Base-by-base conservation (phyloP, 1,140 invertebrate genomes). In the Zaprionus vittiger region DNA sequence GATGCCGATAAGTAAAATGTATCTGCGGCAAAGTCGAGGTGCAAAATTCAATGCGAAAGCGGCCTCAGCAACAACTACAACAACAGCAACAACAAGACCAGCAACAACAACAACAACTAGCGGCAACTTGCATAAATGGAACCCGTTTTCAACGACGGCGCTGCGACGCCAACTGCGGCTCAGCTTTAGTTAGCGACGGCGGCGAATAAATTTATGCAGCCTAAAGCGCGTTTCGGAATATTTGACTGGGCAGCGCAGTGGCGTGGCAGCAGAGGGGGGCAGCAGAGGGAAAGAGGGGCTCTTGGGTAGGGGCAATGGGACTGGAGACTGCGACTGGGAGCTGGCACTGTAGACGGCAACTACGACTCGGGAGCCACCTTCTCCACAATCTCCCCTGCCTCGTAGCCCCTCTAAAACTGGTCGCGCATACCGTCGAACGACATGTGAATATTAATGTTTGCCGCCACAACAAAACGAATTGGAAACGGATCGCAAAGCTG, bases 1-100 rank as follows among this genome's bases (percentile, higher is more conserved):
- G 85, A 90, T 90, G 85, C 86, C 85, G 85, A 90, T 90, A 90
- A 90, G 86, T 90, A 90, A 89, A 89, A 89, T 90, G 85, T 89
- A 90, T 84, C 79, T 81, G 84, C 72, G 77, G 83, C 73, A 60
- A 80, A 85, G 82, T 55, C 77, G 83, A 83, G 85, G 85, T 86
- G 85, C 85, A 90, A 90, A 90, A 90, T 90, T 90, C 79, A 91
- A 90, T 90, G 76, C 85, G 85, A 85, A 80, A 81, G 72, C 84
- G 61, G 66, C 59, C 37, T 20, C 44, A 64, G 9, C 64, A 34
- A 63, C 28, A 57, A 60, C 67, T 76, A 76, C 68, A 55, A 54
- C 56, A 55, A 44, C 49, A 38, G 7, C 17, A 59, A 28, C 26
- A 28, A 28, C 9, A n/a, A 28, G 1, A 28, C 1, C 26, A 28